Evolutionary conservation across 1,140 invertebrate species (phyloP), one percentile per base, ranked within the genome.

Genomic region (Chelonus insularis): DNA sequence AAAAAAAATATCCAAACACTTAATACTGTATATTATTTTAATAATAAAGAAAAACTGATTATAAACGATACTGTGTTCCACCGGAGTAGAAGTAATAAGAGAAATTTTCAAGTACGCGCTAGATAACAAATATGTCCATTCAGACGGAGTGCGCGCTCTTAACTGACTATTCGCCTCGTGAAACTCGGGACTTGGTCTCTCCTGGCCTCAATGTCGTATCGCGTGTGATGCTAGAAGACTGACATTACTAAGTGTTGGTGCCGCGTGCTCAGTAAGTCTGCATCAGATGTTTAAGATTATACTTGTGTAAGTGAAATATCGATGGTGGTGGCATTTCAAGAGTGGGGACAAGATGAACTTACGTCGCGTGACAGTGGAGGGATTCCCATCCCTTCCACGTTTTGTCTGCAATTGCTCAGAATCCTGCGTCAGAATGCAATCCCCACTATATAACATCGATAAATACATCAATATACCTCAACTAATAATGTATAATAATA

Each of bases 101-200:
- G n/a, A n/a, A n/a, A n/a, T n/a, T n/a, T n/a, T n/a, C n/a, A n/a
- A n/a, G n/a, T n/a, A n/a, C n/a, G n/a, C n/a, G n/a, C n/a, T n/a
- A n/a, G n/a, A n/a, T n/a, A n/a, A n/a, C 18, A 14, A n/a, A 48
- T 60, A 68, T 72, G 74, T 79, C 68, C 68, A 57, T 65, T 74
- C 75, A 63, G 63, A 71, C 60, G 67, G 69, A 67, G 67, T 72
- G 63, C 73, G 63, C 70, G 60, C 69, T 78, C 71, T 70, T 63
- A 72, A 81, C 78, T 81, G 76, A 77, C 66, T 75, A 57, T 63
- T 63, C 68, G 57, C 65, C 64, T 68, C 71, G 66, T 43, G 54
- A 43, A 43, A 56, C 54, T 43, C 37, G 6, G 8, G 5, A 34
- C 1, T 32, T 12, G 1, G 43, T 12, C 9, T 25, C 45, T 34